These are phyloP conservation scores for Pantelozetes paolii DNA, from an alignment of 2,888 invertebrate species.

Conservation along the genomic window DNA sequence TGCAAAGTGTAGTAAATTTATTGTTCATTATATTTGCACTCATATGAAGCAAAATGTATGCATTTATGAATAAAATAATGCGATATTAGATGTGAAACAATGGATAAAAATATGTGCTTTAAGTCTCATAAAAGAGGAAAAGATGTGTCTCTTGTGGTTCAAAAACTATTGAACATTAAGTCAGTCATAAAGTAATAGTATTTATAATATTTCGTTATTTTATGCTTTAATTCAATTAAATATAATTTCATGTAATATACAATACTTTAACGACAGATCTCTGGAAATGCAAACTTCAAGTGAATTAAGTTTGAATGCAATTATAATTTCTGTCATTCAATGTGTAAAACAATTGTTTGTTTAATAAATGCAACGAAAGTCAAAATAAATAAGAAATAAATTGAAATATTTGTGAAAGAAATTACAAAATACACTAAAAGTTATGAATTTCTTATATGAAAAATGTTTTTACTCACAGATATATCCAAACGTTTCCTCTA, in stretches of 20 bases:
- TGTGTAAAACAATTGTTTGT: background rate
- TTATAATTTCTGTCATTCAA: no score
- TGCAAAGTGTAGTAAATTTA: no score
- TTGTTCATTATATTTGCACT: background rate
- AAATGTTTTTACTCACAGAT: conserved; percentile 15
- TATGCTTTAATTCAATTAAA: background rate
- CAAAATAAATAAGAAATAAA: background rate
- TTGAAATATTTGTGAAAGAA: background rate
- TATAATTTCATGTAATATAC: background rate
- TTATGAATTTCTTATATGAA: background rate
- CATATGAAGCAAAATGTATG: background rate
- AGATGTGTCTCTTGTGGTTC: background rate
- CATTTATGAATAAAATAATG: background rate
- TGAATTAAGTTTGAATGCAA: no score
- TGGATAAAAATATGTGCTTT: background rate
- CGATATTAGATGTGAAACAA: background rate
- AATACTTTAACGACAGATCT: no score
- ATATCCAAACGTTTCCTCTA: background rate
- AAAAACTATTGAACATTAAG: background rate
- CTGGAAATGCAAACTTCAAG: no score
- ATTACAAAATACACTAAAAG: background rate
- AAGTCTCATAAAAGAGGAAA: background rate
- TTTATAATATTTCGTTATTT: background rate
- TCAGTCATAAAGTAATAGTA: no score
- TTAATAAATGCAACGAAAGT: background rate